phyloP scores from a whole-genome alignment of 2,797 vertebrate genomes.

The Acipenser transmontanus region DNA sequence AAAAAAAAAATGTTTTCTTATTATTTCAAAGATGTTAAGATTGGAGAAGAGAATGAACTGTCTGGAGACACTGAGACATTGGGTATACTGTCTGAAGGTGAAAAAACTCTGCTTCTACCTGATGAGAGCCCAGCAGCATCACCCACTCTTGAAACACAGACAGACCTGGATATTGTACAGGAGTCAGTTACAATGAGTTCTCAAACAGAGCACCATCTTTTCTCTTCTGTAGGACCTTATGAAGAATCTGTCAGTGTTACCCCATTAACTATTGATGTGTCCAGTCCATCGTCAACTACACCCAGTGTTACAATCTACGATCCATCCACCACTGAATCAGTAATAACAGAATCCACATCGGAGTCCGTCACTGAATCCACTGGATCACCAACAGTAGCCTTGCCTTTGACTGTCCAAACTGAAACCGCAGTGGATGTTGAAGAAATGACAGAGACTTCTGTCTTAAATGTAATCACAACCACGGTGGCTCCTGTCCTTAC shows the following conservation, averaged over 20 bases:
- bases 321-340: conserved; percentile 3
- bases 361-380: conserved; percentile 11
- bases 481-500: background rate
- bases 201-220: background rate
- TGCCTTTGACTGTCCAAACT: conserved; percentile 7
- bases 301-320: conserved; percentile 1
- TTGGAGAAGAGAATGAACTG: conserved; percentile 32
- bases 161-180: background rate
- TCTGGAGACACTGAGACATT: conserved; percentile 31
- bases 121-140: background rate
- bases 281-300: background rate
- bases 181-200: background rate
- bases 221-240: conserved; percentile 27
- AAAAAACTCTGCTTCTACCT: conserved; percentile 22
- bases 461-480: background rate
- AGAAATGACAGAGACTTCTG: background rate
- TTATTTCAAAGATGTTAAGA: conserved; percentile 26
- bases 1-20: conserved; percentile 10
- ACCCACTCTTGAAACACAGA: background rate
- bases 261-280: conserved; percentile 12
- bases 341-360: background rate
- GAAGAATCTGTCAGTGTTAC: conserved; percentile 26
- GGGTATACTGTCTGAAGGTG: conserved; percentile 14
- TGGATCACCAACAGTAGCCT: conserved; percentile 4
- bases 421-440: background rate